phyloP scores from a whole-genome alignment of 2,797 vertebrate genomes.

The Pitangus sulphuratus region DNA sequence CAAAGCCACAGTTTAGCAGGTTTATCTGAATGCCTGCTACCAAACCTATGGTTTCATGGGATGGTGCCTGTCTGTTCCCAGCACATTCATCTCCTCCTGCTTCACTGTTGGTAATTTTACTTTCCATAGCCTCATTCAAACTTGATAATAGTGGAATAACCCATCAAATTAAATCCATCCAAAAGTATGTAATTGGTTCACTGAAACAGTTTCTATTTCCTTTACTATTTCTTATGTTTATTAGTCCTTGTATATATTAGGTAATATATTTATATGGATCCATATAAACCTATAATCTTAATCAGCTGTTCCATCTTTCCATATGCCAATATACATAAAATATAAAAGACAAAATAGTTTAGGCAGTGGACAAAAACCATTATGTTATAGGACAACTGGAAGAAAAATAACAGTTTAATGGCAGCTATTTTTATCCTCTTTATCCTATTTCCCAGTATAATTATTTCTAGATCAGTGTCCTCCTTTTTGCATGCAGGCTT shows the following conservation, averaged over 20 bases:
- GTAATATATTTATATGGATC: not conserved
- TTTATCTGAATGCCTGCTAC: not conserved
- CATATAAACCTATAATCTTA: not conserved
- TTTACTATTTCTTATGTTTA: not conserved
- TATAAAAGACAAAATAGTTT: not conserved
- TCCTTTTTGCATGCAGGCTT: conserved; percentile 41
- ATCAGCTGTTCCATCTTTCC: not conserved
- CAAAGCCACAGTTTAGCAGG: not conserved
- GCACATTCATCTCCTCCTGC: not conserved
- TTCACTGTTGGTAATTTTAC: not conserved
- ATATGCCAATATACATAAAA: not conserved
- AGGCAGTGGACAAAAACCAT: not conserved
- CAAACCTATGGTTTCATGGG: not conserved
- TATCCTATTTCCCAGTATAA: conserved; percentile 64
- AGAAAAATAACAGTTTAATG: conserved; percentile 54
- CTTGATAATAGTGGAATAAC: not conserved
- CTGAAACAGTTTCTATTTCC: not conserved
- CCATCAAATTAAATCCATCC: not conserved
- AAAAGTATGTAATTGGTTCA: not conserved
- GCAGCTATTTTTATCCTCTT: conserved; percentile 62
- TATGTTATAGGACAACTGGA: conserved; percentile 20
- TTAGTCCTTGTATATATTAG: not conserved
- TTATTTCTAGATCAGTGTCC: conserved; percentile 65
- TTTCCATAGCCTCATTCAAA: not conserved
- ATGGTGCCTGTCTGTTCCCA: not conserved